phyloP scores from a whole-genome alignment of 2,113 vertebrate species.

The Jacana jacana region DNA sequence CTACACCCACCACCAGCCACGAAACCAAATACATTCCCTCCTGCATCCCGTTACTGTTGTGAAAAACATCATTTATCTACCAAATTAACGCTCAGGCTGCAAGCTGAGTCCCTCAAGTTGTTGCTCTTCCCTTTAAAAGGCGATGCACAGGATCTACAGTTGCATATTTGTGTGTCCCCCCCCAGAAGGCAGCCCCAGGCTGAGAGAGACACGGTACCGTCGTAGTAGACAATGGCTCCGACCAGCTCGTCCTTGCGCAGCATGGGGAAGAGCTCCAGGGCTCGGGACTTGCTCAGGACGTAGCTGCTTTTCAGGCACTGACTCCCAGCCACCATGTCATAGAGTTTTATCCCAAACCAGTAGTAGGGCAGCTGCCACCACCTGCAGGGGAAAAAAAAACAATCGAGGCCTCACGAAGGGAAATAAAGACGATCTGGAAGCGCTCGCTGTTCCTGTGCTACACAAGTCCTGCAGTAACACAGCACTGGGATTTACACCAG shows the following conservation, averaged over 20 bases:
- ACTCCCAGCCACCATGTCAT: slow-evolving; percentile 92
- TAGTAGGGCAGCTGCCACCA: slow-evolving; percentile 99
- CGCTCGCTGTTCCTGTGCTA: fast-evolving
- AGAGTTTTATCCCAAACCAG: slow-evolving; percentile 96
- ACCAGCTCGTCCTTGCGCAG: slow-evolving; percentile 91
- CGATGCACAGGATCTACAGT: fast-evolving
- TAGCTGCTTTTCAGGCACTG: slow-evolving; percentile 96
- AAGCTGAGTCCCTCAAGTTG: not conserved
- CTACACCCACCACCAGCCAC: not conserved
- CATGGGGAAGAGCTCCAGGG: slow-evolving; percentile 96
- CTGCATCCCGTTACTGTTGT: fast-evolving
- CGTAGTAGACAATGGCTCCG: slow-evolving; percentile 96
- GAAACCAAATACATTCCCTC: fast-evolving
- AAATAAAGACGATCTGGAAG: fast-evolving
- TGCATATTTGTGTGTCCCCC: fast-evolving
- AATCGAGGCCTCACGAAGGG: fast-evolving
- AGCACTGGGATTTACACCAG: fast-evolving
- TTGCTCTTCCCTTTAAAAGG: not conserved
- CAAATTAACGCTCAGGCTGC: not conserved
- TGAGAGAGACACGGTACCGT: slow-evolving; percentile 78
- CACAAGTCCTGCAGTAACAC: fast-evolving
- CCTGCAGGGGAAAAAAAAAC: slow-evolving; percentile 56
- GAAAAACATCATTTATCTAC: not conserved
- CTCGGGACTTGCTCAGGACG: slow-evolving; percentile 88
- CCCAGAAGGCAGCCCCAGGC: fast-evolving